Base-by-base conservation (phyloP, 2,888 invertebrate genomes). In the Villa cingulata region DNA sequence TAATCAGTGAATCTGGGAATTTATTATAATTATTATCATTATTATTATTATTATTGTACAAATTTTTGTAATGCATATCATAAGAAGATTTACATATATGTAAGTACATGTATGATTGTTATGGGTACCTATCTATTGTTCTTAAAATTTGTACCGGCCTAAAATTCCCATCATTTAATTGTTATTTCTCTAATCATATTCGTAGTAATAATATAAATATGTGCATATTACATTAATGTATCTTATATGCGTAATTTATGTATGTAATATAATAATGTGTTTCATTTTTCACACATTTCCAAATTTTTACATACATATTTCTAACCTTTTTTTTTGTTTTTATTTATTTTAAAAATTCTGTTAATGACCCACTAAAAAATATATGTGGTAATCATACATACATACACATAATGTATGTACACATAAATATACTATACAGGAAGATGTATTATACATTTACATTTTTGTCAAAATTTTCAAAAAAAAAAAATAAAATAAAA, bases 351-450 rank as follows among this genome's bases (percentile, higher is more conserved):
- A 6, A 7, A 6, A 6, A 23, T 23, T 23, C 29, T 51, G 51
- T 51, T 51, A 51, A 51, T 51, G 51, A 51, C 51, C 51, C 51
- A 51, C 49, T 51, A 43, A 45, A n/a, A n/a, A n/a, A n/a, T n/a
- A n/a, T n/a, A n/a, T n/a, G n/a, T n/a, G n/a, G 49, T 38, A 41
- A 20, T 38, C 39, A 12, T 32, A 12, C 12, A 23, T 23, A 23
- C 23, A 23, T 23, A 7, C 5, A 7, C 7, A 41, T 36, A 51
- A 51, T 47, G 40, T 45, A 40, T n/a, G 38, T n/a, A 37, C 44
- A 37, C 37, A 15, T 23, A 23, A 23, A 23, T n/a, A 23, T 23
- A 23, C 7, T 23, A 6, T 23, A 23, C 23, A 23, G 7, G 7
- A 23, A 6, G 23, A 23, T 6, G 7, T 6, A 6, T 23, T 23